phyloP scores from a whole-genome alignment of 2,113 vertebrate species.

The Hystrix brachyura region DNA sequence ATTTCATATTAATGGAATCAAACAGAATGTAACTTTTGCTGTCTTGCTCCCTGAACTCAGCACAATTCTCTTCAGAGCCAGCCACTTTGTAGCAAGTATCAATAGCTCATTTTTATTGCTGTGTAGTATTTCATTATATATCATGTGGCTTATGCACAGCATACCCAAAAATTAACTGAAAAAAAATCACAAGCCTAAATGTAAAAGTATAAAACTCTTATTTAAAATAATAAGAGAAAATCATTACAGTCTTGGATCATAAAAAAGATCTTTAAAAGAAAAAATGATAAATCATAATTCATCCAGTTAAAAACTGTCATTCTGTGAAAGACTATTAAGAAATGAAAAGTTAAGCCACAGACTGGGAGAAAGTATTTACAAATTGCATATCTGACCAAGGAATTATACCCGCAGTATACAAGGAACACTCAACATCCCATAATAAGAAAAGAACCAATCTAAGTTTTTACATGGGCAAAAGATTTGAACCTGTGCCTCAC shows the following conservation, averaged over 20 bases:
- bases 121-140: not conserved
- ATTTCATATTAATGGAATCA: not conserved
- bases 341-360: conserved; percentile 7
- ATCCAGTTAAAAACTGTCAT: not conserved
- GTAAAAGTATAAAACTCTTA: not conserved
- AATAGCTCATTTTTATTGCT: not conserved
- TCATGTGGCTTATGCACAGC: not conserved
- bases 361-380: not conserved
- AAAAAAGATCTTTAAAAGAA: not conserved
- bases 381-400: not conserved
- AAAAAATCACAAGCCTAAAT: not conserved
- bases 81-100: not conserved
- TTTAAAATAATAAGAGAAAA: not conserved
- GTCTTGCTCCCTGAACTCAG: not conserved
- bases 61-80: not conserved
- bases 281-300: not conserved
- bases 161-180: conserved; percentile 44
- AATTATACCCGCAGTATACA: not conserved
- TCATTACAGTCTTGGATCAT: not conserved
- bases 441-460: conserved; percentile 1
- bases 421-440: not conserved
- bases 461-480: not conserved
- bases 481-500: not conserved
- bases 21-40: not conserved
- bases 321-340: not conserved